Evolutionary conservation across 2,113 vertebrate species (phyloP).

Genomic region (Silurus glanis): DNA sequence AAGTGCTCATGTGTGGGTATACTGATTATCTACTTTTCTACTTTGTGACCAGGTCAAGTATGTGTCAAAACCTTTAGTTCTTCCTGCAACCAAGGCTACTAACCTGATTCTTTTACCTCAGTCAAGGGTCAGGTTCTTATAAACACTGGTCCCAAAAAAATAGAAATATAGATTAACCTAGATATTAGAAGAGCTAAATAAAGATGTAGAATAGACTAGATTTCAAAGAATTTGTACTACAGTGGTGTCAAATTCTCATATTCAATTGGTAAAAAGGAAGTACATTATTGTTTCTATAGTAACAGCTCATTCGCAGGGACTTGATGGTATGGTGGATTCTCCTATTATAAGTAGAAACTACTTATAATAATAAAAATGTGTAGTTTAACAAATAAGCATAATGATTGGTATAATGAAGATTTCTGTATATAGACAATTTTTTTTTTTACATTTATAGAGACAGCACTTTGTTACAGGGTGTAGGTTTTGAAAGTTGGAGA

Average conservation of each 20-base stretch:
- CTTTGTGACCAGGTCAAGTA: not conserved
- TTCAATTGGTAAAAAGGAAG: not conserved
- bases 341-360: no score
- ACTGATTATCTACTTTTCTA: not conserved
- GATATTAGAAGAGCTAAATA: not conserved
- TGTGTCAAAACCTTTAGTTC: constrained; percentile 2
- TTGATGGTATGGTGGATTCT: not conserved
- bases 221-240: not conserved
- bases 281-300: not conserved
- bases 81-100: not conserved
- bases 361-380: not conserved
- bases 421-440: no score
- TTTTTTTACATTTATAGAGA: not conserved
- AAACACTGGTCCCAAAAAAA: not conserved
- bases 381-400: not conserved
- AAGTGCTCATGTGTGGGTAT: not conserved
- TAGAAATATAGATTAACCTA: not conserved
- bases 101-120: not conserved
- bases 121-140: not conserved
- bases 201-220: not conserved
- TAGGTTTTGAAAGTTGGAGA: not conserved
- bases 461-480: not conserved
- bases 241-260: not conserved
- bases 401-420: not conserved
- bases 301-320: not conserved